Evolutionary conservation across 2,113 vertebrate genomes (phyloP).

Genomic region (Protobothrops flavoviridis): DNA sequence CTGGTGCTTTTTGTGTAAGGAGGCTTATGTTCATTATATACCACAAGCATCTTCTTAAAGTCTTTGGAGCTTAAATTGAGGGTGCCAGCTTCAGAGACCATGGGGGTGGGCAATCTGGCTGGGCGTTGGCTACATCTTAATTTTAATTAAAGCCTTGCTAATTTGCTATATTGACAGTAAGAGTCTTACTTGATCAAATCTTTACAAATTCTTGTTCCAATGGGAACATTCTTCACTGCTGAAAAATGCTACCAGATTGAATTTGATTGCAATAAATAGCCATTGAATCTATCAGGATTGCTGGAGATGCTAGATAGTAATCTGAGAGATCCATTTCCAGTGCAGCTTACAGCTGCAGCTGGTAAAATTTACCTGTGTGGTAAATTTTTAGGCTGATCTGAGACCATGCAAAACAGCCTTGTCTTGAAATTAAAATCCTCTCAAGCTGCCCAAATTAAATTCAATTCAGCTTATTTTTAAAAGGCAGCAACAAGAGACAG

Average conservation of each 20-base stretch:
- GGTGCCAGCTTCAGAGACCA: conserved; percentile 10
- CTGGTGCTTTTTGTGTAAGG: not conserved
- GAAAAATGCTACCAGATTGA: not conserved
- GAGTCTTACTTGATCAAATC: not conserved
- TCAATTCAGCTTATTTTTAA: not conserved
- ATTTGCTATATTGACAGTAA: not conserved
- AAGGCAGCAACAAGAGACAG: not conserved
- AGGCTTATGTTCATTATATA: not conserved
- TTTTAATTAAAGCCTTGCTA: not conserved
- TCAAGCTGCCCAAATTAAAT: not conserved
- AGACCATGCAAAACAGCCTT: not conserved
- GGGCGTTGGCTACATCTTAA: not conserved
- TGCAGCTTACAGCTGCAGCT: not conserved
- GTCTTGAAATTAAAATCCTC: not conserved
- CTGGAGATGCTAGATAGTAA: not conserved
- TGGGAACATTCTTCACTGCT: not conserved
- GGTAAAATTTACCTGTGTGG: not conserved
- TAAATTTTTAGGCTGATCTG: not conserved
- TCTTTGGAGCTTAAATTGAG: not conserved
- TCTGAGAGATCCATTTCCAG: not conserved
- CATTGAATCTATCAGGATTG: not conserved
- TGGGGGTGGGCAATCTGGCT: rapidly evolving
- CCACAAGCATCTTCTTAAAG: conserved; percentile 11
- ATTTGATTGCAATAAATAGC: not conserved
- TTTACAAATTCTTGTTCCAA: not conserved